Percentiles rank a stretch among this genome's conserved stretches.
phyloP scores from a whole-genome alignment of 2,113 vertebrate genomes.

The Sialia sialis region DNA sequence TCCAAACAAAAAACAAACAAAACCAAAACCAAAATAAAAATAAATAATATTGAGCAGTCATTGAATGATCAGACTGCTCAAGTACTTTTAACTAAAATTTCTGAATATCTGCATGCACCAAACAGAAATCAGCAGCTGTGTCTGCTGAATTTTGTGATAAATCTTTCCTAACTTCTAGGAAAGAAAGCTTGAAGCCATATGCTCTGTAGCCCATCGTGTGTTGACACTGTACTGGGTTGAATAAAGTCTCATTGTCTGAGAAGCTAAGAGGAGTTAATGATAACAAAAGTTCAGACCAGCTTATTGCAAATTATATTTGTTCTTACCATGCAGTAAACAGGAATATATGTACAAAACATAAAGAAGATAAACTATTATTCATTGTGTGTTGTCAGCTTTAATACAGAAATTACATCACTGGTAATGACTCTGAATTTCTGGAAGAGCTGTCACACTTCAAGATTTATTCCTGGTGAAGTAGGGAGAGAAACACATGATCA shows the following conservation, averaged over 20 bases:
- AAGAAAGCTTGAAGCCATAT: background rate
- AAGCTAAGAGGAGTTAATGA: background rate
- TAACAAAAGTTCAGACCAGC: background rate
- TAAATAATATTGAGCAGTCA: background rate
- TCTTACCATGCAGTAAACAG: background rate
- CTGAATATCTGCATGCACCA: background rate
- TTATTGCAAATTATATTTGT: background rate
- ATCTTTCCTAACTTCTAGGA: background rate
- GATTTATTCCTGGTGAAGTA: conserved; percentile 47
- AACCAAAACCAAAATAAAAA: background rate
- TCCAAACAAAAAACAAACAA: background rate
- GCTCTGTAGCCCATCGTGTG: background rate
- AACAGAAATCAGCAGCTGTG: background rate
- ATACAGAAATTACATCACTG: conserved; percentile 8
- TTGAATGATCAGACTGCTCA: background rate
- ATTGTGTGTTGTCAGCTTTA: background rate
- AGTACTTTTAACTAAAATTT: background rate
- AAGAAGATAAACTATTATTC: background rate
- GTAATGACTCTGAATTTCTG: conserved; percentile 36
- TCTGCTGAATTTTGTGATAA: background rate
- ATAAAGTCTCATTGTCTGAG: background rate
- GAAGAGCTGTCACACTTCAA: conserved; percentile 25
- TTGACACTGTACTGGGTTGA: background rate
- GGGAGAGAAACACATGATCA: conserved; percentile 68
- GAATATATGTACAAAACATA: background rate